These are phyloP conservation scores for Coremacera marginata DNA, from an alignment of 2,888 invertebrate species.

Conservation along the genomic window DNA sequence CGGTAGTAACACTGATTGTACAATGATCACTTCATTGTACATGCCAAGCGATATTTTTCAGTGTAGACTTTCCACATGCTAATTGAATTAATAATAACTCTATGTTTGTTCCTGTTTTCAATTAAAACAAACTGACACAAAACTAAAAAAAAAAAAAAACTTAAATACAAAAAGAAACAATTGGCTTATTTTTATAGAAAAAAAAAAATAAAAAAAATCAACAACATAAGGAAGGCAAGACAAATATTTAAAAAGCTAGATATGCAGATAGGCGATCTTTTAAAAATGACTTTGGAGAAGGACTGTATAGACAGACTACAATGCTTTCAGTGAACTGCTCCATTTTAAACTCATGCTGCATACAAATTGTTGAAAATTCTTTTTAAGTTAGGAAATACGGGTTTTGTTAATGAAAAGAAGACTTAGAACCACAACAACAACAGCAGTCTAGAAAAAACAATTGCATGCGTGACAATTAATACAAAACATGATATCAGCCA, in stretches of 20 bases:
- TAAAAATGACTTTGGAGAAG: background rate
- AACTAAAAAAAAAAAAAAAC: background rate
- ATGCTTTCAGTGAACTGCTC: background rate
- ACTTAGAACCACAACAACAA: background rate
- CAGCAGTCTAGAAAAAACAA: background rate
- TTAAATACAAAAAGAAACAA: background rate
- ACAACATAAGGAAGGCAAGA: background rate
- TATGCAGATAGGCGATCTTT: background rate
- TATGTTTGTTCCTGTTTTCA: conserved; percentile 30
- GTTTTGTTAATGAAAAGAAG: no score
- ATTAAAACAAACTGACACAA: conserved; percentile 28
- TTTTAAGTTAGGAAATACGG: no score
- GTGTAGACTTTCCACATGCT: conserved; percentile 5
- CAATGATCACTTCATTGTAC: no score
- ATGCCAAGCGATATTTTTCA: no score
- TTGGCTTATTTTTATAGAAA: background rate
- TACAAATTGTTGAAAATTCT: background rate
- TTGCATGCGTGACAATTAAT: conserved; percentile 29
- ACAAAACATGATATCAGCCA: conserved; percentile 15
- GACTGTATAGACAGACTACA: background rate
- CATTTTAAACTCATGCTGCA: background rate
- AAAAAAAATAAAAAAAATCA: background rate
- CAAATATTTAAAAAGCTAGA: conserved; percentile 27
- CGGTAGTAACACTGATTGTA: no score
- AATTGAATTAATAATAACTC: conserved; percentile 35